Percentiles rank a stretch among this genome's conserved stretches.
phyloP scores from a whole-genome alignment of 2,113 vertebrate species.

The Sorex fumeus region DNA sequence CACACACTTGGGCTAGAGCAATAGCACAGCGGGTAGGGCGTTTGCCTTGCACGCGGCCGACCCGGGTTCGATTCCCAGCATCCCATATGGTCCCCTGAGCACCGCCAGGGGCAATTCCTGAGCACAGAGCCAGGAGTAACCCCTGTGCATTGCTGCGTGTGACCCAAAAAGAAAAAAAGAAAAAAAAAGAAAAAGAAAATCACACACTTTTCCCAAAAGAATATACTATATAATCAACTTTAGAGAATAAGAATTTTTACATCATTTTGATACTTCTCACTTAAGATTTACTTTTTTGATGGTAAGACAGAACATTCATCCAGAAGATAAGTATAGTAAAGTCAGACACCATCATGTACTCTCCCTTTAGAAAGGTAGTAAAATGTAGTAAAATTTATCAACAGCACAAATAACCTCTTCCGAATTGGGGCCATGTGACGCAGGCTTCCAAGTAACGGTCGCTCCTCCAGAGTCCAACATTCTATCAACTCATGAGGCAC shows the following conservation, averaged over 20 bases:
- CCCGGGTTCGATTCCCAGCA: no score
- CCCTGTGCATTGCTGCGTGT: no score
- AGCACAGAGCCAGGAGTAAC: no score
- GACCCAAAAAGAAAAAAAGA: no score
- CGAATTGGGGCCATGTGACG: slow-evolving; percentile 84
- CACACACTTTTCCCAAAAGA: not conserved
- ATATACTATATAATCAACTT: not conserved
- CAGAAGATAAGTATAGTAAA: not conserved
- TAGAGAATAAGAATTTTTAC: slow-evolving; percentile 12
- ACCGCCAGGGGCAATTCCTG: no score
- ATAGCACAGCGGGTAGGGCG: no score
- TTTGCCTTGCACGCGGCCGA: no score
- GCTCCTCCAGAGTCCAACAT: slow-evolving; percentile 90
- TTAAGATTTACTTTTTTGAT: slow-evolving; percentile 15
- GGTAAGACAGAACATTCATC: not conserved
- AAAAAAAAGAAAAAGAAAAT: no score
- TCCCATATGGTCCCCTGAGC: no score
- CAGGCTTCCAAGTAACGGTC: slow-evolving; percentile 86
- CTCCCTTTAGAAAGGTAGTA: slow-evolving; percentile 24
- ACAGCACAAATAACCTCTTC: slow-evolving; percentile 85
- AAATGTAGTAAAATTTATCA: slow-evolving; percentile 15
- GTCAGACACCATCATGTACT: slow-evolving; percentile 23
- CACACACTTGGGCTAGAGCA: no score
- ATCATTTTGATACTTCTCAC: not conserved
- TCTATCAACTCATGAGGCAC: slow-evolving; percentile 89